Conservation (phyloP, 2,113 vertebrate species). For the Excalfactoria chinensis region DNA sequence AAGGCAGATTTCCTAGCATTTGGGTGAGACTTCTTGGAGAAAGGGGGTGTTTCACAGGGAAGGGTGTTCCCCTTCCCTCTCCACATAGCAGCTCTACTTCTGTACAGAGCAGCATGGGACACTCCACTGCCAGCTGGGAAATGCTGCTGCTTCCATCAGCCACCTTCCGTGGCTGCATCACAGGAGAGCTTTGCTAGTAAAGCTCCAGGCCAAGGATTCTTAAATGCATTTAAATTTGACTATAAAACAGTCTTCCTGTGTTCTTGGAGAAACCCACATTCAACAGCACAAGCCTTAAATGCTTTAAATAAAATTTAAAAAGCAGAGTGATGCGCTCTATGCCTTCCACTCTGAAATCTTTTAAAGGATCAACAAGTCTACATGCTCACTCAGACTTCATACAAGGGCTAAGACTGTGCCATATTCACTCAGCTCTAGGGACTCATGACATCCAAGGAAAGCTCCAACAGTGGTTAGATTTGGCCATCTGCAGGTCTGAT, state of each 20-base stretch:
- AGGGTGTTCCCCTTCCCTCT: fast-evolving
- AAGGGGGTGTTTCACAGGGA: neutral
- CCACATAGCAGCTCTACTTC: neutral
- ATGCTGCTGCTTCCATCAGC: neutral
- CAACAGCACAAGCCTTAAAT: neutral
- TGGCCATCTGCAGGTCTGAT: conserved; percentile 1
- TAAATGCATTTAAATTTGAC: neutral
- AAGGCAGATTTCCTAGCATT: neutral
- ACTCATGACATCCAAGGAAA: neutral
- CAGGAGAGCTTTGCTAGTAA: neutral
- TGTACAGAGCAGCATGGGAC: neutral
- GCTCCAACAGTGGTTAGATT: neutral
- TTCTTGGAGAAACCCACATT: neutral
- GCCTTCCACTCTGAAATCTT: neutral
- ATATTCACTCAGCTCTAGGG: neutral
- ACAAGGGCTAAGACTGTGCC: neutral
- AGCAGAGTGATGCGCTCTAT: neutral
- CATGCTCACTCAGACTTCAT: neutral
- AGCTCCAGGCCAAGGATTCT: neutral
- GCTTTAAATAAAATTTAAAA: neutral
- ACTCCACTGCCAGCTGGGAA: neutral
- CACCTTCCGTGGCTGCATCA: neutral
- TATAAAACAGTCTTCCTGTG: neutral
- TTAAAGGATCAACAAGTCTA: neutral
- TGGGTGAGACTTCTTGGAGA: neutral